Percentiles rank a stretch among this genome's conserved stretches.
Evolutionary conservation across 2,113 vertebrate genomes (phyloP).

Genomic region (human): DNA sequence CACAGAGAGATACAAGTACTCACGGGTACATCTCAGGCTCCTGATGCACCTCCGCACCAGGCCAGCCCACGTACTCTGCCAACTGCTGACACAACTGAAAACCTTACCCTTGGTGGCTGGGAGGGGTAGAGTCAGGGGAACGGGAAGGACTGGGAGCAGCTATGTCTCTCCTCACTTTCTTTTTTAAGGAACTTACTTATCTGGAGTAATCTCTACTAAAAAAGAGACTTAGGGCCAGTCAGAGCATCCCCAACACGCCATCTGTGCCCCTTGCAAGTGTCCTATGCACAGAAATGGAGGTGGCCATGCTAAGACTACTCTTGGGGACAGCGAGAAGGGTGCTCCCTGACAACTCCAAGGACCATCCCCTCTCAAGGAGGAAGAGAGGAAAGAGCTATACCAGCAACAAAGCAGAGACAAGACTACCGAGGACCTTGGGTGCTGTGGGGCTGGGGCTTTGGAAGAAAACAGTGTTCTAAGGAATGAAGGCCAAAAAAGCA

Average conservation of each 20-base stretch:
- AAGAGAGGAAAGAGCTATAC: neutral
- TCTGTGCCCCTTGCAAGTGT: neutral
- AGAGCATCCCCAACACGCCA: neutral
- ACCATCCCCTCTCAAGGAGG: neutral
- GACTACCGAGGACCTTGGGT: neutral
- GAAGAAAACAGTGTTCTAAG: neutral
- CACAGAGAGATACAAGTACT: slow-evolving; percentile 8
- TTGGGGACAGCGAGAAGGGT: neutral
- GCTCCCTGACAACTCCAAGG: neutral
- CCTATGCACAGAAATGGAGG: neutral
- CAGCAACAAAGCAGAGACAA: neutral
- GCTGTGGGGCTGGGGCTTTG: neutral
- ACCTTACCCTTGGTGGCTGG: slow-evolving; percentile 46
- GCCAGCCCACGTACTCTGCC: slow-evolving; percentile 57
- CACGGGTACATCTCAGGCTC: slow-evolving; percentile 9
- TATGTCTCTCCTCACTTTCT: slow-evolving; percentile 60
- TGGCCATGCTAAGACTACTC: neutral
- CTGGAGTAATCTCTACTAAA: slow-evolving; percentile 40
- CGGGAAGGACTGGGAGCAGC: neutral
- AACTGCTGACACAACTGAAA: slow-evolving; percentile 74
- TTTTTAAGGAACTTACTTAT: slow-evolving; percentile 71
- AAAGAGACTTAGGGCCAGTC: slow-evolving; percentile 17
- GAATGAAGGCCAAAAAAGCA: neutral
- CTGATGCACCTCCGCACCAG: neutral
- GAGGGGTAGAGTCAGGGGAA: neutral